A percentile compares a stretch with the other conserved stretches of the same genome.
Conservation (phyloP, 92 coral and sea anemone genomes). For the Epizoanthus illoricatus region DNA sequence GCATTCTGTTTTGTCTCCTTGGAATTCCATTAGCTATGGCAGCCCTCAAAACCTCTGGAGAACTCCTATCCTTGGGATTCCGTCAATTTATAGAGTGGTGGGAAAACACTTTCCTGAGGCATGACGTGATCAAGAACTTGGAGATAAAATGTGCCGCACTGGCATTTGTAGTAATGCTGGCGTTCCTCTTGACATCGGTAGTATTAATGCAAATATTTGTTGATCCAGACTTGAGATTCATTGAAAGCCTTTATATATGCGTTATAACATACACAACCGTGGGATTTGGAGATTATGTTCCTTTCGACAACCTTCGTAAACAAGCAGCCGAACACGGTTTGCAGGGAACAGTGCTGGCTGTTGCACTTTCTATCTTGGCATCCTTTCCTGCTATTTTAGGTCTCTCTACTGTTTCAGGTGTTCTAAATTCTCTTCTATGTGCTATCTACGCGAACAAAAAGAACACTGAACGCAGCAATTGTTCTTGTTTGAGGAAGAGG, state of each 20-base stretch:
- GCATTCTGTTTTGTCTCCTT: constrained; percentile 46
- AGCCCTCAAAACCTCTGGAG: constrained; percentile 60
- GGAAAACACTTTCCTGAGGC: constrained; percentile 8
- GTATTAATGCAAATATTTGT: neutral
- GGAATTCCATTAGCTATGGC: constrained; percentile 64
- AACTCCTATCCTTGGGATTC: constrained; percentile 39
- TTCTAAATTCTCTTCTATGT: constrained; percentile 22
- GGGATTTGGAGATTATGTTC: constrained; percentile 36
- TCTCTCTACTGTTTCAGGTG: constrained; percentile 22
- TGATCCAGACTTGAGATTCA: neutral
- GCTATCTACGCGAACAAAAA: constrained; percentile 26
- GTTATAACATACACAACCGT: constrained; percentile 23
- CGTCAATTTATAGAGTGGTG: constrained; percentile 15
- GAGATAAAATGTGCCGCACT: constrained; percentile 27
- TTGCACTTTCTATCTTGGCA: constrained; percentile 5
- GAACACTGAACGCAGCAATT: neutral
- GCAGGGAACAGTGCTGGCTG: neutral
- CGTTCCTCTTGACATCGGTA: neutral
- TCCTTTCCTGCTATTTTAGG: constrained; percentile 15
- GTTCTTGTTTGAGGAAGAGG: neutral
- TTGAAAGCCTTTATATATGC: constrained; percentile 13
- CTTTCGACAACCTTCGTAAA: constrained; percentile 5
- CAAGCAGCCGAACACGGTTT: neutral
- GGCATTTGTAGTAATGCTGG: constrained; percentile 20
- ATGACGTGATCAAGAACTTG: neutral